Base-by-base conservation (phyloP, 2,113 vertebrate species). In the Trogon melanurus region DNA sequence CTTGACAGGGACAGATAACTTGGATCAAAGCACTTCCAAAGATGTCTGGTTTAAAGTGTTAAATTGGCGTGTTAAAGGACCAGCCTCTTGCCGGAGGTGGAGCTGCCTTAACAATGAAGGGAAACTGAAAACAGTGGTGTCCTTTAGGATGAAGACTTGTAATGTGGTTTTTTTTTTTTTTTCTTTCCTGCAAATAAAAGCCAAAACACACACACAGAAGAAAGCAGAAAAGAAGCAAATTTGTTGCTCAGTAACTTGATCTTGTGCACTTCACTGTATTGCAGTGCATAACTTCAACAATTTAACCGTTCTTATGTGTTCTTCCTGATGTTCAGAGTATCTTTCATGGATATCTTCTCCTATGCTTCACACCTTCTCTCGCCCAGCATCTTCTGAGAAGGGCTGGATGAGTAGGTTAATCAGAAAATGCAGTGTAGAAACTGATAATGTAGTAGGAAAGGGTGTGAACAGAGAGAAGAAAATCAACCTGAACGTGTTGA, bases 381-480 rank as follows among this genome's bases (percentile, higher is more conserved):
- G 56, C 51, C 54, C 78, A 58, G n/a, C 45, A 15, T 85, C 67
- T 85, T 82, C 50, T 85, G 60, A n/a, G 83, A 91, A 91, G 58
- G 62, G 50, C 74, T 88, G 13, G 79, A 34, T 45, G 65, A 64
- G 83, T 89, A 61, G 74, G 74, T 88, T 85, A 88, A 70, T 73
- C 45, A 93, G 85, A 90, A 97, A 93, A 92, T 62, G n/a, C 64
- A 73, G 62, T 93, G 79, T 94, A 88, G 80, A 93, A 93, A 45
- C 56, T 82, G 36, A 23, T 85, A 90, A 38, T 12, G 2, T 61
- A 61, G 57, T n/a, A 85, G 66, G 41, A 72, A 85, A 69, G 66
- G 47, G 50, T 93, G 74, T 76, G 87, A 95, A 81, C 48, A 89
- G 81, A 71, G 72, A 71, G 78, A 73, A 32, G 62, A 75, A 64